Conservation (phyloP, 2,797 vertebrate species). For the Hephaestus fuliginosus region DNA sequence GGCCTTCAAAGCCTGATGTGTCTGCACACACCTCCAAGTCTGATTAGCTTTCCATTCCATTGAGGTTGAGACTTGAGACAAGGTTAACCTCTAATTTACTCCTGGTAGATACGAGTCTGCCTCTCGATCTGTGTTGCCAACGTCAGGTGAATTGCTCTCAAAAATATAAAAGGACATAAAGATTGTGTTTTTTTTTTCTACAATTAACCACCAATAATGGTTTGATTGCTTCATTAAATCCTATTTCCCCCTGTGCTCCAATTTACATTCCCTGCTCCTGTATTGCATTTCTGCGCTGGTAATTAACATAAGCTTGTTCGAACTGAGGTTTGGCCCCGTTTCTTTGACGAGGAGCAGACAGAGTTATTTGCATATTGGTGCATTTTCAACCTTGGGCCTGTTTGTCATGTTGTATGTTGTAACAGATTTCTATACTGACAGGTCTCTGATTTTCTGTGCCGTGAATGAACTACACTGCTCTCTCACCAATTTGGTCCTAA, state of each 20-base stretch:
- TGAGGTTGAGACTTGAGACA: constrained; percentile 57
- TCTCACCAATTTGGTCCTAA: constrained; percentile 44
- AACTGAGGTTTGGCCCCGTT: constrained; percentile 34
- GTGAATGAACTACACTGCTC: constrained; percentile 54
- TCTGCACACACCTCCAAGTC: constrained; percentile 51
- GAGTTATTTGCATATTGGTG: constrained; percentile 40
- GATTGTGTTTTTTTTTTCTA: constrained; percentile 24
- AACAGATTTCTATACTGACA: constrained; percentile 29
- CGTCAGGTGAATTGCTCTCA: constrained; percentile 21
- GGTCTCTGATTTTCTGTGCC: constrained; percentile 39
- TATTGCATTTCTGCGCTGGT: constrained; percentile 25
- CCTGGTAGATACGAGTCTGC: constrained; percentile 29
- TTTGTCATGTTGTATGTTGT: constrained; percentile 56
- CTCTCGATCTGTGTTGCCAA: constrained; percentile 21
- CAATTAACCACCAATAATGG: constrained; percentile 43
- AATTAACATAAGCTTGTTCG: constrained; percentile 50
- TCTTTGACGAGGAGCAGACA: constrained; percentile 13
- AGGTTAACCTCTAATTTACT: constrained; percentile 54
- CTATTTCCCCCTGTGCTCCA: constrained; percentile 31
- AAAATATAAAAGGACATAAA: constrained; percentile 37
- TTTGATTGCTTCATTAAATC: constrained; percentile 62
- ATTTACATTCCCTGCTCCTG: constrained; percentile 22
- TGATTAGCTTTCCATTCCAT: constrained; percentile 62
- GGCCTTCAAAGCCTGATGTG: constrained; percentile 64
- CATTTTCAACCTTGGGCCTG: constrained; percentile 39